These are phyloP conservation scores for Aspidiotus rigidus DNA, from an alignment of 2,888 invertebrate species.

Conservation along the genomic window DNA sequence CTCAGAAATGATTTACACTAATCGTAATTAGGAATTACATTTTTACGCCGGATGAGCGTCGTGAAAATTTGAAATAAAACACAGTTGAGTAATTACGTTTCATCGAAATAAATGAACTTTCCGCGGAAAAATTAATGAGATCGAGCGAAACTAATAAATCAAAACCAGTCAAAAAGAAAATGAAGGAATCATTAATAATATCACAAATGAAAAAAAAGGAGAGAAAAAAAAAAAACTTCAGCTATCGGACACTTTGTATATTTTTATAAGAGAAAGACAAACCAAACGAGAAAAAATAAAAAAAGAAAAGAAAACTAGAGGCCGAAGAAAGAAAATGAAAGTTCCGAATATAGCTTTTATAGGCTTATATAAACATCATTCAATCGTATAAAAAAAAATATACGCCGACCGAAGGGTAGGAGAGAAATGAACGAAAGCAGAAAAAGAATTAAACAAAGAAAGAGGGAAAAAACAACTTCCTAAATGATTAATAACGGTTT, in stretches of 20 bases:
- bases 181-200: slow-evolving; percentile 32
- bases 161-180: slow-evolving; percentile 33
- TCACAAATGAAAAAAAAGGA: slow-evolving; percentile 11
- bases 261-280: slow-evolving; percentile 27
- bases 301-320: slow-evolving; percentile 3
- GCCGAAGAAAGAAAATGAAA: not conserved
- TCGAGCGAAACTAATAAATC: slow-evolving; percentile 30
- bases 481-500: slow-evolving; percentile 33
- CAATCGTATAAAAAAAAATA: slow-evolving; percentile 30
- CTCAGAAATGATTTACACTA: slow-evolving; percentile 27
- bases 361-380: slow-evolving; percentile 34
- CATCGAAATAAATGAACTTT: slow-evolving; percentile 30
- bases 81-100: slow-evolving; percentile 30
- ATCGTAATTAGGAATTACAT: slow-evolving; percentile 13
- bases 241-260: slow-evolving; percentile 29
- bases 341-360: slow-evolving; percentile 31
- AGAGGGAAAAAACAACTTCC: slow-evolving; percentile 33
- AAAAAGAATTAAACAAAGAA: slow-evolving; percentile 33
- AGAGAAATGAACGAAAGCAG: slow-evolving; percentile 26
- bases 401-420: slow-evolving; percentile 21
- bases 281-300: slow-evolving; percentile 19
- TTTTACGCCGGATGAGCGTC: slow-evolving; percentile 8
- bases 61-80: slow-evolving; percentile 21
- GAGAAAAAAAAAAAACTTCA: slow-evolving; percentile 11
- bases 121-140: slow-evolving; percentile 27